phyloP scores from a whole-genome alignment of 2,113 vertebrate genomes.

The Erythrocercus mccallii region DNA sequence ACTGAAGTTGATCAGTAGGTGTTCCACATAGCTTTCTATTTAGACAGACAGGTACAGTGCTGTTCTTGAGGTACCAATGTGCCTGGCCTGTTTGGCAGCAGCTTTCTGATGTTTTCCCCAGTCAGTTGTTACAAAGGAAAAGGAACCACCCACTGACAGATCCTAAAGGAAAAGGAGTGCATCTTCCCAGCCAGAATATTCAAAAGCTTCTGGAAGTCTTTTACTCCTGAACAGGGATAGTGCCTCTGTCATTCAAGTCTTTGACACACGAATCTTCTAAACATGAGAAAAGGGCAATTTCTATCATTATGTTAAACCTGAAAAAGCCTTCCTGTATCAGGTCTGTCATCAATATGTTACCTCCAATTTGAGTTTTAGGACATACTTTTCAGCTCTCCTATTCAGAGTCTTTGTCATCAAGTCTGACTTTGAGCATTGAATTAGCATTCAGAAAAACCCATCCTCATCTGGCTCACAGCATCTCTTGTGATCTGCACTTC shows the following conservation, averaged over 20 bases:
- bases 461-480: neutral
- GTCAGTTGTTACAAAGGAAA: fast-evolving
- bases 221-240: neutral
- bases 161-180: neutral
- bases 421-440: neutral
- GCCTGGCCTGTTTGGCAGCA: neutral
- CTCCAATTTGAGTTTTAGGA: neutral
- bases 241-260: neutral
- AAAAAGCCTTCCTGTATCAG: neutral
- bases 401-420: neutral
- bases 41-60: neutral
- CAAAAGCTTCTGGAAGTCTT: neutral
- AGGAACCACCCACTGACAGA: neutral
- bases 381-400: neutral
- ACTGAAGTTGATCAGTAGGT: neutral
- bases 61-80: neutral
- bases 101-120: neutral
- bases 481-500: neutral
- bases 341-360: neutral
- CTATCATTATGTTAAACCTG: neutral
- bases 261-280: neutral
- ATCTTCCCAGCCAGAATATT: neutral
- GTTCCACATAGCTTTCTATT: neutral
- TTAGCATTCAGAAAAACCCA: neutral
- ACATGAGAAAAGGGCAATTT: neutral